A percentile compares a stretch with the other conserved stretches of the same genome.
Evolutionary conservation across 1,140 invertebrate genomes (phyloP).

Genomic region (Brevipalpus yothersi): DNA sequence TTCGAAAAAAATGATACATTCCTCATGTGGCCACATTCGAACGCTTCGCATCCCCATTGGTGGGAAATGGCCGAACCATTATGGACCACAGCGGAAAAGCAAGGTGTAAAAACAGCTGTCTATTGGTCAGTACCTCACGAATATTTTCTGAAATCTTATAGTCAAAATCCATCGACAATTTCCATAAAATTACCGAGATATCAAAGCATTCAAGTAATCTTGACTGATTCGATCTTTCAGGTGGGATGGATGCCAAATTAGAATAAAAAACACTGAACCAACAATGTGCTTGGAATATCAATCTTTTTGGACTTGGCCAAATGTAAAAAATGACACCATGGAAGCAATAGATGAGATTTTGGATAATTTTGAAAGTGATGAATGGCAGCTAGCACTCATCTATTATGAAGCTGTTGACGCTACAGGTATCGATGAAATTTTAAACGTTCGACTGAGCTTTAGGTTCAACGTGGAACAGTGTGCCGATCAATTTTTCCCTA

Average conservation of each 20-base stretch:
- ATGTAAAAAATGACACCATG: slow-evolving; percentile 7
- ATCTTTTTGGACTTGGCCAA: slow-evolving; percentile 8
- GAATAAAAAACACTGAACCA: slow-evolving; percentile 14
- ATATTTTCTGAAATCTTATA: background rate
- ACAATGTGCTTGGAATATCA: slow-evolving; percentile 14
- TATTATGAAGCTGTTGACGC: slow-evolving; percentile 13
- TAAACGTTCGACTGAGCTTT: background rate
- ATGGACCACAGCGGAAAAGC: slow-evolving; percentile 18
- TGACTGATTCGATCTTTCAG: background rate
- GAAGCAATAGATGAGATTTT: slow-evolving; percentile 7
- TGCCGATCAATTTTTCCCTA: too few relatives aligned
- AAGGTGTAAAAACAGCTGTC: slow-evolving; percentile 15
- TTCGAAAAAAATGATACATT: slow-evolving; percentile 14
- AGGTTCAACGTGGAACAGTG: too few relatives aligned
- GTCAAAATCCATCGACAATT: background rate
- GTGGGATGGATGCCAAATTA: slow-evolving; percentile 19
- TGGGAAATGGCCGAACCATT: slow-evolving; percentile 18
- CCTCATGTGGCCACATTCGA: slow-evolving; percentile 15
- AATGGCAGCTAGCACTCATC: slow-evolving; percentile 9
- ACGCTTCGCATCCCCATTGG: slow-evolving; percentile 15
- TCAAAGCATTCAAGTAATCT: too few relatives aligned
- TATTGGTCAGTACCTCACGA: slow-evolving; percentile 11
- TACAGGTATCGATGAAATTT: slow-evolving; percentile 6
- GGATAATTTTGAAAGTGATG: slow-evolving; percentile 9
- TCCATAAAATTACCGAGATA: background rate